Conservation (phyloP, 1,140 invertebrate genomes). For the Brachionus rubens region DNA sequence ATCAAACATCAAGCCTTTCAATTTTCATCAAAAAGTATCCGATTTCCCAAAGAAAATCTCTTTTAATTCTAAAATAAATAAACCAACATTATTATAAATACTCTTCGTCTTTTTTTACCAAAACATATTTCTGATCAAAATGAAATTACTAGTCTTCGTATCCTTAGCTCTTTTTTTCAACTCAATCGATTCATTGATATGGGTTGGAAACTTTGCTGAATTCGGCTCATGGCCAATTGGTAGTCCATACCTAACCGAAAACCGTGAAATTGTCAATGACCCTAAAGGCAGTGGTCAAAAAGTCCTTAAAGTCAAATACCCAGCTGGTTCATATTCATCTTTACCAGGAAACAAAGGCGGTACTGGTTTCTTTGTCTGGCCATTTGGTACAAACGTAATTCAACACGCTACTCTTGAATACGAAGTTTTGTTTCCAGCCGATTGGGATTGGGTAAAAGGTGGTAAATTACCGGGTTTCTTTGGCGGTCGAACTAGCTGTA, state of each 20-base stretch:
- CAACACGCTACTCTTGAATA: constrained; percentile 24
- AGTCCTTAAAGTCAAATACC: constrained; percentile 28
- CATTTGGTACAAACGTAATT: constrained; percentile 7
- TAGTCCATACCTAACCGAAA: background rate
- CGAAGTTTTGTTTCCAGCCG: background rate
- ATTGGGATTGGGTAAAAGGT: constrained; percentile 16
- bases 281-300: constrained; percentile 26
- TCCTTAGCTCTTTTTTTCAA: background rate
- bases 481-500: constrained; percentile 5
- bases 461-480: constrained; percentile 17
- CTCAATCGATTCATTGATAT: background rate
- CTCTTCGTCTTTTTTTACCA: no score
- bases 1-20: no score
- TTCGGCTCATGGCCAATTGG: constrained; percentile 2
- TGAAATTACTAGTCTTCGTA: no score
- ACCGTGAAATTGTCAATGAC: constrained; percentile 10
- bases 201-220: background rate
- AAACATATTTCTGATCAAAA: no score
- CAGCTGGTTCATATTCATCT: constrained; percentile 22
- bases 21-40: no score
- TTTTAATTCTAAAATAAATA: no score
- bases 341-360: constrained; percentile 9
- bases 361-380: constrained; percentile 38
- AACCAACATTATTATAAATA: no score
- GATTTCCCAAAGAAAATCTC: no score